Conservation (phyloP, 2,888 invertebrate genomes). For the Eupithecia vulgata region DNA sequence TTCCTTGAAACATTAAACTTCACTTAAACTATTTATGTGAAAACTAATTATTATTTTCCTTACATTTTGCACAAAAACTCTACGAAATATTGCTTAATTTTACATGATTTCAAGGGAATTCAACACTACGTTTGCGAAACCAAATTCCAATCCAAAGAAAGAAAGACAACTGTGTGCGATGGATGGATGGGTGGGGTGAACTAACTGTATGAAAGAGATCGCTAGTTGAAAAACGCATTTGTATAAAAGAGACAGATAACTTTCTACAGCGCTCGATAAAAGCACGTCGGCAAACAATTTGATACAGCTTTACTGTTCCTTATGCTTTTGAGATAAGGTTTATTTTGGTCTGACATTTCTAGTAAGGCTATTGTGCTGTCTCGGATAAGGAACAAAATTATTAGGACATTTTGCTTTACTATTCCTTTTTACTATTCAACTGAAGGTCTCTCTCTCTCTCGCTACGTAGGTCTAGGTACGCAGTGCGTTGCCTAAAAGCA, state of each 20-base stretch:
- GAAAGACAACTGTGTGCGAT: slow-evolving; percentile 51
- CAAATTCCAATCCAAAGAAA: slow-evolving; percentile 57
- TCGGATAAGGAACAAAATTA: slow-evolving; percentile 4
- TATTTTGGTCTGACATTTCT: slow-evolving; percentile 9
- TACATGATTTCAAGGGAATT: slow-evolving; percentile 41
- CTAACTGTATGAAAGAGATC: slow-evolving; percentile 52
- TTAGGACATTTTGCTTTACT: not conserved
- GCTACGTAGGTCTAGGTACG: not conserved
- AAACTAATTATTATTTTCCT: not conserved
- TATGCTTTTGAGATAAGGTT: not conserved
- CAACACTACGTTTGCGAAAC: slow-evolving; percentile 59
- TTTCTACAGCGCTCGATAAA: slow-evolving; percentile 58
- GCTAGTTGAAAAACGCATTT: slow-evolving; percentile 16
- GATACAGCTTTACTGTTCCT: slow-evolving; percentile 26
- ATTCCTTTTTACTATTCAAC: not conserved
- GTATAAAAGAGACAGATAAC: slow-evolving; percentile 61
- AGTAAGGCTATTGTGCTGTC: not conserved
- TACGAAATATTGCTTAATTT: not conserved
- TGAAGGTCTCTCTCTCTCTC: slow-evolving; percentile 14
- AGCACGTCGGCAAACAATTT: slow-evolving; percentile 34
- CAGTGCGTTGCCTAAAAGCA: not conserved
- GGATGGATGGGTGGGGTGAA: slow-evolving; percentile 58
- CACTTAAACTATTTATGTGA: not conserved
- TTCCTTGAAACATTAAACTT: slow-evolving; percentile 19
- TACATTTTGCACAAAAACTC: not conserved